Evolutionary conservation across 2,888 invertebrate genomes (phyloP).

Genomic region (Phalangium opilio): DNA sequence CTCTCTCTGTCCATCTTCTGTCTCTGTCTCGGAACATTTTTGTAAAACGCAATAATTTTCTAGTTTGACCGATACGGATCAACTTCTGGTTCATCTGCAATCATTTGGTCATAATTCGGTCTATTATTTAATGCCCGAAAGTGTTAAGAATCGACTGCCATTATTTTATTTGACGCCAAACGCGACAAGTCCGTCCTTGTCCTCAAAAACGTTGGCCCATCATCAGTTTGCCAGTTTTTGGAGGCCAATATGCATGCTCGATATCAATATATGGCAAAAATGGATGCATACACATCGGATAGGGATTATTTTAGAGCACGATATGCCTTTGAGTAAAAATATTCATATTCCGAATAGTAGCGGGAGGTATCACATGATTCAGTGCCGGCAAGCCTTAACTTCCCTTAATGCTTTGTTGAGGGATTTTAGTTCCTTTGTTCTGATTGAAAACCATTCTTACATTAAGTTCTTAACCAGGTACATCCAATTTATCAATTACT

Average conservation of each 20-base stretch:
- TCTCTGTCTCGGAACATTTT: too few species aligned
- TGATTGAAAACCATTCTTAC: constrained; percentile 59
- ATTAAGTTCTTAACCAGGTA: constrained; percentile 46
- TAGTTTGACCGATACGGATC: constrained; percentile 46
- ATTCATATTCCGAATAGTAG: constrained; percentile 47
- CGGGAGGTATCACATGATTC: constrained; percentile 47
- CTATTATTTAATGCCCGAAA: constrained; percentile 52
- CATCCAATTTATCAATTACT: too few species aligned
- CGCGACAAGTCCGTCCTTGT: constrained; percentile 25
- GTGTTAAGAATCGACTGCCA: constrained; percentile 51
- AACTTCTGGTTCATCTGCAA: constrained; percentile 51
- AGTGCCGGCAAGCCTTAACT: constrained; percentile 50
- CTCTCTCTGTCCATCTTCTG: too few species aligned
- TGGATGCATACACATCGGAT: constrained; percentile 65
- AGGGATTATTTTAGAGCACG: constrained; percentile 52
- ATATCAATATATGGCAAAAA: constrained; percentile 48
- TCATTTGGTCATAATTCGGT: constrained; percentile 43
- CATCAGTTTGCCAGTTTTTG: constrained; percentile 53
- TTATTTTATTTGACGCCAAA: constrained; percentile 44
- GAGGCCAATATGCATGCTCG: constrained; percentile 53
- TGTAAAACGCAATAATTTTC: too few species aligned
- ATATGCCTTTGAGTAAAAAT: constrained; percentile 48
- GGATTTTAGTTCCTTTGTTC: constrained; percentile 52
- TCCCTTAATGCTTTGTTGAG: constrained; percentile 46
- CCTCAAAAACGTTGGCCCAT: constrained; percentile 33